Evolutionary conservation across 2,113 vertebrate species (phyloP).

Genomic region (Lepisosteus oculatus): DNA sequence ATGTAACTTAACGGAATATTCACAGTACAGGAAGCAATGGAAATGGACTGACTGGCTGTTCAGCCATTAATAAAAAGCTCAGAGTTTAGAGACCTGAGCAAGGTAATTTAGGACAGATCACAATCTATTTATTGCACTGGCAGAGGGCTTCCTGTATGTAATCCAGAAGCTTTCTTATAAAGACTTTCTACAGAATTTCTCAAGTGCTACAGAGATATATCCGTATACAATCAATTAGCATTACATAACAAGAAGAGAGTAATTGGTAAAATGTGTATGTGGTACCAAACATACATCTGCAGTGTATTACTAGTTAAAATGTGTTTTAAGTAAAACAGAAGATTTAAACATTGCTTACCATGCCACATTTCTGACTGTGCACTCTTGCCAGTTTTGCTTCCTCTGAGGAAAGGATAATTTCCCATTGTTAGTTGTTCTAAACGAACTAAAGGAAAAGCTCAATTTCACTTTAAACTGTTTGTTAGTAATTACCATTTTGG

Average conservation of each 20-base stretch:
- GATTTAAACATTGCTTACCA: conserved; percentile 13
- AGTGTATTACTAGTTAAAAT: conserved; percentile 13
- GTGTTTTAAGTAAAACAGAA: conserved; percentile 15
- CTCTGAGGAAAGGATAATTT: conserved; percentile 50
- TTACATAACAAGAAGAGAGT: background rate
- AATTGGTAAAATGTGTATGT: conserved; percentile 7
- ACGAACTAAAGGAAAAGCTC: conserved; percentile 60
- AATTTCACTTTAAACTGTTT: conserved; percentile 53
- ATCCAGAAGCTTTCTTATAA: background rate
- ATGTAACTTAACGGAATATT: background rate
- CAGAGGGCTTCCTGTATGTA: background rate
- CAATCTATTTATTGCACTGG: background rate
- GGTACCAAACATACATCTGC: conserved; percentile 15
- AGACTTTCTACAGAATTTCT: no score
- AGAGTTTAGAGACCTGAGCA: background rate
- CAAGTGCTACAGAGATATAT: no score
- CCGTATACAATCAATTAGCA: no score
- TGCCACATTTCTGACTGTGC: conserved; percentile 18
- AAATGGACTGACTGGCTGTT: background rate
- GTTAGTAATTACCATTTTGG: conserved; percentile 45
- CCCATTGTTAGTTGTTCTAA: conserved; percentile 44
- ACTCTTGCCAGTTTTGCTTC: conserved; percentile 29
- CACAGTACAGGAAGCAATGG: background rate
- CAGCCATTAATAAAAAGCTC: background rate
- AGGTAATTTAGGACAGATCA: background rate